Evolutionary conservation across 37 sponge, comb jelly and placozoan genomes (phyloP).

Genomic region (Trichoplax adhaerens): DNA sequence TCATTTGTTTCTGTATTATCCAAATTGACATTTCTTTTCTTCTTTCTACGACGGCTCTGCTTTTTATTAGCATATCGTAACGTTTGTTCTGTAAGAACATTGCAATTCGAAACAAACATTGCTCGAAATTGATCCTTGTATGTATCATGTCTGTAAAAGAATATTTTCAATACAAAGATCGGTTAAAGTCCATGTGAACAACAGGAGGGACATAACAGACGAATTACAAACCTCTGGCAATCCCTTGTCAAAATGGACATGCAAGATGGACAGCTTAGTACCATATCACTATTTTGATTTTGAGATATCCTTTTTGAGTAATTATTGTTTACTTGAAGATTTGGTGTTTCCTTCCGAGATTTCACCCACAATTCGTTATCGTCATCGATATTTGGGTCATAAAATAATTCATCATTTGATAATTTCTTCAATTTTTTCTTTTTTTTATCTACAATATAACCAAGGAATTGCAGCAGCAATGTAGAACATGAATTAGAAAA

Average conservation of each 20-base stretch:
- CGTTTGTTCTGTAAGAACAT: slow-evolving; percentile 37
- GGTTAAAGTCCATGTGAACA: background rate
- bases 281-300: slow-evolving; percentile 45
- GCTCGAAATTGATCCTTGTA: slow-evolving; percentile 76
- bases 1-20: background rate
- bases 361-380: slow-evolving; percentile 75
- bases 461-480: too few relatives aligned
- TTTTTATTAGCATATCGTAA: slow-evolving; percentile 25
- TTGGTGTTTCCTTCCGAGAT: background rate
- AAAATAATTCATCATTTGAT: slow-evolving; percentile 80
- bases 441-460: too few relatives aligned
- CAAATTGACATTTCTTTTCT: background rate
- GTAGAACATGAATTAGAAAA: too few relatives aligned
- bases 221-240: slow-evolving; percentile 62
- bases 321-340: background rate
- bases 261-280: slow-evolving; percentile 81
- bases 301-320: background rate
- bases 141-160: slow-evolving; percentile 40
- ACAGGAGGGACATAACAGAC: background rate
- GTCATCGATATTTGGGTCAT: slow-evolving; percentile 82
- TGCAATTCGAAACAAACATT: slow-evolving; percentile 89
- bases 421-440: background rate
- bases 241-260: slow-evolving; percentile 72
- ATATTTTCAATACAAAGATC: slow-evolving; percentile 5
- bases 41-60: slow-evolving; percentile 16